phyloP scores from a whole-genome alignment of 2,113 vertebrate genomes.

The Myrmophylax atrothorax region DNA sequence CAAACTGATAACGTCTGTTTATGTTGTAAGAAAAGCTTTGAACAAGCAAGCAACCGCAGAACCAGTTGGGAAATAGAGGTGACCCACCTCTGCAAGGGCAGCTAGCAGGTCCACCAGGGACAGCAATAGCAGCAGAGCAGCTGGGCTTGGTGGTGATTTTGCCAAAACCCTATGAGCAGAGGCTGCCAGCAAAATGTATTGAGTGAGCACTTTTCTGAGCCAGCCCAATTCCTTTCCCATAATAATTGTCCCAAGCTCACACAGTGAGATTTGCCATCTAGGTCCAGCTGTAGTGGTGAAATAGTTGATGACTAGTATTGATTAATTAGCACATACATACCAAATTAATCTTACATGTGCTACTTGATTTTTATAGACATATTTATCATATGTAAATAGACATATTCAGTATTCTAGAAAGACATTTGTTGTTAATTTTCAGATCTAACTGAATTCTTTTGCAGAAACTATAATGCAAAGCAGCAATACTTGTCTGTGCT shows the following conservation, averaged over 20 bases:
- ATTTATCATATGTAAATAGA: background rate
- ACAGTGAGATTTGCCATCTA: background rate
- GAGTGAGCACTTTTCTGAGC: background rate
- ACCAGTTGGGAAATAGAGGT: background rate
- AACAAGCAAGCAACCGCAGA: fast-evolving
- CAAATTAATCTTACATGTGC: background rate
- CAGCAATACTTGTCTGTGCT: background rate
- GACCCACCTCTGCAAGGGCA: background rate
- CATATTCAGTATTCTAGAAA: background rate
- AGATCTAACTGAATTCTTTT: background rate
- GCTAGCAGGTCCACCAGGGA: background rate
- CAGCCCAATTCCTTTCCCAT: background rate
- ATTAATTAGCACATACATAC: background rate
- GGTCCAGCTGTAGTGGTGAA: background rate
- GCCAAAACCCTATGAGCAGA: background rate
- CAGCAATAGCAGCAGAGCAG: background rate
- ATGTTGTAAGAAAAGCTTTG: background rate
- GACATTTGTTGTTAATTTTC: background rate
- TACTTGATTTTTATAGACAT: background rate
- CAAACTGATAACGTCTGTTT: background rate
- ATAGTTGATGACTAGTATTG: background rate
- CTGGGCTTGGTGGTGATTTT: background rate
- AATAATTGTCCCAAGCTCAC: background rate
- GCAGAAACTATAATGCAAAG: background rate
- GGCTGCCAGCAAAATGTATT: background rate